phyloP scores from a whole-genome alignment of 2,888 invertebrate species.

The Acanthococcus lagerstroemiae region DNA sequence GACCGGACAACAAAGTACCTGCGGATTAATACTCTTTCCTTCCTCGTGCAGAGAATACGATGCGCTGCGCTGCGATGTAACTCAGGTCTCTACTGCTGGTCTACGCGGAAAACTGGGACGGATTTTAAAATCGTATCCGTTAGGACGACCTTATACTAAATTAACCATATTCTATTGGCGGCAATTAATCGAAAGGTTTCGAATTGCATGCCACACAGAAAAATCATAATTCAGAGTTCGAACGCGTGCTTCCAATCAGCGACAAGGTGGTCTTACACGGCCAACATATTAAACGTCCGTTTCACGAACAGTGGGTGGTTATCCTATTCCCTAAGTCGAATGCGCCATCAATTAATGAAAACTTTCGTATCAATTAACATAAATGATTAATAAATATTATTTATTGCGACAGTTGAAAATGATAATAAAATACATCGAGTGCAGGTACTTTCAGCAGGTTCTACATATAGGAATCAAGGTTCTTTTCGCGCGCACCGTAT shows the following conservation, averaged over 20 bases:
- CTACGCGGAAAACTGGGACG: no score
- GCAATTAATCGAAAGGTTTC: conserved; percentile 26
- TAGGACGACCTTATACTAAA: conserved; percentile 5
- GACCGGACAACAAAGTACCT: no score
- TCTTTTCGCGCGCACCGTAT: no score
- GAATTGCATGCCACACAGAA: conserved; percentile 25
- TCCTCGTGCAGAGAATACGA: no score
- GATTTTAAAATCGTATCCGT: no score
- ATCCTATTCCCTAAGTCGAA: no score
- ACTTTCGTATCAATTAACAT: conserved; percentile 27
- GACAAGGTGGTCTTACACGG: conserved; percentile 16
- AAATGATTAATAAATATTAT: conserved; percentile 26
- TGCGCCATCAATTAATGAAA: conserved; percentile 22
- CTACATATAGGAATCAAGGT: no score
- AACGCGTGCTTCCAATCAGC: conserved; percentile 27
- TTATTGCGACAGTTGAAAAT: conserved; percentile 17
- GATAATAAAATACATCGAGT: no score
- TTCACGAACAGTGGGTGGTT: neutral
- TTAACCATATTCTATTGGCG: conserved; percentile 15
- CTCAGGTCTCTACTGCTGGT: no score
- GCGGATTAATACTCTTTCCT: no score
- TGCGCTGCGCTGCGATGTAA: no score
- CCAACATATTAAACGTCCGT: neutral
- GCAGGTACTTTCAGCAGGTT: no score
- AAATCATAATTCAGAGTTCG: conserved; percentile 22